Evolutionary conservation across 2,113 vertebrate species (phyloP).

Genomic region (Xenopus laevis): DNA sequence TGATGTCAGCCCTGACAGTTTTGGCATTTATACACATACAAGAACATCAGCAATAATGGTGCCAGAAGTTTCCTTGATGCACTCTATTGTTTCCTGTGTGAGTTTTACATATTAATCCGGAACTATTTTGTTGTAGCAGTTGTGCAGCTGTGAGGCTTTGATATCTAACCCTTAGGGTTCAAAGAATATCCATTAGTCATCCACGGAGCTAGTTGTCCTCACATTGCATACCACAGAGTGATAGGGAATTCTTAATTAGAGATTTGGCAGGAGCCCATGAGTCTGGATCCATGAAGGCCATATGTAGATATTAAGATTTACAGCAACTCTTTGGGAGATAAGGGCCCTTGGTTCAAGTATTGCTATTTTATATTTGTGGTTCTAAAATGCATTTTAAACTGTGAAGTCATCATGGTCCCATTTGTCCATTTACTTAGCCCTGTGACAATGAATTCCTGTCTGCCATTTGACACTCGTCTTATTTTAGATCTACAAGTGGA

Average conservation of each 20-base stretch:
- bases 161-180: constrained; percentile 36
- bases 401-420: no score
- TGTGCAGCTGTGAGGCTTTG: constrained; percentile 30
- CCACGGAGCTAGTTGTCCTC: constrained; percentile 35
- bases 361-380: background rate
- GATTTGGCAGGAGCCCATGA: constrained; percentile 36
- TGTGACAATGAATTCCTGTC: no score
- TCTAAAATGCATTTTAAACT: background rate
- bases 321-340: constrained; percentile 13
- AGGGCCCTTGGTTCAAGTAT: constrained; percentile 8
- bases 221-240: constrained; percentile 30
- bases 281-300: constrained; percentile 25
- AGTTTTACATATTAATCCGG: constrained; percentile 8
- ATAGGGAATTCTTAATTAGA: constrained; percentile 38
- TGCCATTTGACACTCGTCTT: no score
- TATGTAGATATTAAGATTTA: constrained; percentile 17
- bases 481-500: no score
- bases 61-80: background rate
- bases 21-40: background rate
- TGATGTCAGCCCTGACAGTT: background rate
- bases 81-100: background rate
- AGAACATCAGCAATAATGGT: background rate
- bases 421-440: no score
- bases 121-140: background rate
- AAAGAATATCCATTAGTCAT: constrained; percentile 37